These are phyloP conservation scores for Cephus nigrinus DNA, from an alignment of 2,888 invertebrate species.

Conservation along the genomic window DNA sequence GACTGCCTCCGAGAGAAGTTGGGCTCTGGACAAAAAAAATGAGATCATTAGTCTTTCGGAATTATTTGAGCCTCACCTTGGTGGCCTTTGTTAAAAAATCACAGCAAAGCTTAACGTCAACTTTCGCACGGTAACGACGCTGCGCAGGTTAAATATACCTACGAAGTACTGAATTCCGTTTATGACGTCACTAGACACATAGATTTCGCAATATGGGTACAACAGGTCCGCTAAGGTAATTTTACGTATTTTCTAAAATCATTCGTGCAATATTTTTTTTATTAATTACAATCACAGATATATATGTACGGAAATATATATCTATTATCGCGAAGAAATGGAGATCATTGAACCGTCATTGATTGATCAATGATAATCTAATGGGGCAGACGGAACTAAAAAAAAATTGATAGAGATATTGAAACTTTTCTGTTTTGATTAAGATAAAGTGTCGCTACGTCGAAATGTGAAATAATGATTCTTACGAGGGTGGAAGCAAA, in stretches of 20 bases:
- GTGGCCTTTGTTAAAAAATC: not conserved
- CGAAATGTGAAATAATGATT: not conserved
- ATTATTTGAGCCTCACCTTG: not conserved
- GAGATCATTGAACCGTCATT: not conserved
- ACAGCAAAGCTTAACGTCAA: not conserved
- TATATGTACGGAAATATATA: not conserved
- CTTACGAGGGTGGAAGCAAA: not conserved
- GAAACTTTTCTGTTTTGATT: not conserved
- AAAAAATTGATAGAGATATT: not conserved
- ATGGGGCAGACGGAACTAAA: not conserved
- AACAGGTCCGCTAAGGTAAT: not conserved
- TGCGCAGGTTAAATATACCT: no score
- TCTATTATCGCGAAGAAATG: not conserved
- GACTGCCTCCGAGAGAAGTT: constrained; percentile 75
- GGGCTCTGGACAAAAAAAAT: constrained; percentile 61
- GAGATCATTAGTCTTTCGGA: not conserved
- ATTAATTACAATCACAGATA: not conserved
- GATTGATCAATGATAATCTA: not conserved
- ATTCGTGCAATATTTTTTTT: not conserved
- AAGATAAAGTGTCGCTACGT: not conserved
- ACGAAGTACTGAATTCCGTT: no score
- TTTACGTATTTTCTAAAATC: not conserved
- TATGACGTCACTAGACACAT: not conserved
- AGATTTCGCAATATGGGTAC: not conserved
- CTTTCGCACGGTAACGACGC: not conserved